Evolutionary conservation across 1,140 invertebrate species (phyloP).

Genomic region (Lepidotrigona ventralis): DNA sequence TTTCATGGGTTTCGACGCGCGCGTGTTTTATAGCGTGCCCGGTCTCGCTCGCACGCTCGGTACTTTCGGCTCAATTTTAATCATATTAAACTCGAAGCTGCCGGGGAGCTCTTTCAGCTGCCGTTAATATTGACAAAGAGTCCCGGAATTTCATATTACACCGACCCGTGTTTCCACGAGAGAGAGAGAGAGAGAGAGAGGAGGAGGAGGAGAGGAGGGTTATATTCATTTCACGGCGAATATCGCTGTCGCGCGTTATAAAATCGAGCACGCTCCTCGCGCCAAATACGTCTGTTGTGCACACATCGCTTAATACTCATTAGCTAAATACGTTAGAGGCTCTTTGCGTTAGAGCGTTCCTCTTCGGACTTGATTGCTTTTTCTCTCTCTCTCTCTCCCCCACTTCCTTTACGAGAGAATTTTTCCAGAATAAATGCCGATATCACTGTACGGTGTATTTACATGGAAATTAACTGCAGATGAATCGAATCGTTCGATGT

Average conservation of each 20-base stretch:
- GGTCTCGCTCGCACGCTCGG: not conserved
- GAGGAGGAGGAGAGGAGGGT: no score
- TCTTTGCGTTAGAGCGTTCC: no score
- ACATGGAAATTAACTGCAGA: not conserved
- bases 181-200: no score
- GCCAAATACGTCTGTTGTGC: not conserved
- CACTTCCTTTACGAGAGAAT: not conserved
- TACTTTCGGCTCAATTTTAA: slow-evolving; percentile 33
- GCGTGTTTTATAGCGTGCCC: slow-evolving; percentile 13
- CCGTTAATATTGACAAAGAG: slow-evolving; percentile 44
- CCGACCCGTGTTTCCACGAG: not conserved
- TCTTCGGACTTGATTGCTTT: not conserved
- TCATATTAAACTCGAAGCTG: slow-evolving; percentile 38
- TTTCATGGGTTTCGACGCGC: slow-evolving; percentile 3
- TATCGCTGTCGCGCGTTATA: not conserved
- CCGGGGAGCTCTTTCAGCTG: slow-evolving; percentile 13
- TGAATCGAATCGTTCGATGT: not conserved
- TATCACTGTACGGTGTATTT: not conserved
- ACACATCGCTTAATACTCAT: slow-evolving; percentile 8
- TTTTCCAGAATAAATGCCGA: not conserved
- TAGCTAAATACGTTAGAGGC: not conserved
- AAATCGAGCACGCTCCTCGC: not conserved
- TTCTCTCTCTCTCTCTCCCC: no score
- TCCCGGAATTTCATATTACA: slow-evolving; percentile 42
- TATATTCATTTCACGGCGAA: not conserved